These are phyloP conservation scores for Calephelis nemesis DNA, from an alignment of 1,140 invertebrate species.

Conservation along the genomic window DNA sequence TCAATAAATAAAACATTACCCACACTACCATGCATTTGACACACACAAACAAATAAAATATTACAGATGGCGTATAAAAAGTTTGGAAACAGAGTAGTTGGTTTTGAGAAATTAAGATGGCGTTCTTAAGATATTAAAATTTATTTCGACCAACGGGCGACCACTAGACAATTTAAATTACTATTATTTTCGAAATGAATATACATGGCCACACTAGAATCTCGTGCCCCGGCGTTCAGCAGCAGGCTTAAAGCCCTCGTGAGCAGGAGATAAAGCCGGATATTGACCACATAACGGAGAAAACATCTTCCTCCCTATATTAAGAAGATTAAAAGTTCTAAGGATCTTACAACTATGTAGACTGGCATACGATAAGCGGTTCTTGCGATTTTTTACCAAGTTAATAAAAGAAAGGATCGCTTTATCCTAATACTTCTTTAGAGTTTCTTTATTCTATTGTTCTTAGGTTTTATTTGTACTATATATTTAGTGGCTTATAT, in stretches of 20 bases:
- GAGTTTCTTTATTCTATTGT: not conserved
- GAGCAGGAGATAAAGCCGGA: conserved; percentile 28
- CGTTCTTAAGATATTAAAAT: too few relatives aligned
- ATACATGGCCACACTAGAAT: conserved; percentile 25
- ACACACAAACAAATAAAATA: too few relatives aligned
- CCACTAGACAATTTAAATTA: too few relatives aligned
- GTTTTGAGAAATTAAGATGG: too few relatives aligned
- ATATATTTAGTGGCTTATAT: too few relatives aligned
- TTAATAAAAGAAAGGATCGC: not conserved
- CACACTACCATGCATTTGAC: too few relatives aligned
- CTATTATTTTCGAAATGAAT: not conserved
- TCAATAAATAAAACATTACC: too few relatives aligned
- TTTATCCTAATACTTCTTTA: not conserved
- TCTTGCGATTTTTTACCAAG: not conserved
- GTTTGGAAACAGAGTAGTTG: too few relatives aligned
- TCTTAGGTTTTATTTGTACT: too few relatives aligned
- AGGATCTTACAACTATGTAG: conserved; percentile 3
- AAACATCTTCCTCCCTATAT: conserved; percentile 15
- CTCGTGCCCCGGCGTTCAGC: conserved; percentile 33
- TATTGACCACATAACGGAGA: conserved; percentile 18
- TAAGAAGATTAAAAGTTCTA: conserved; percentile 15
- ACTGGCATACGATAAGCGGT: not conserved
- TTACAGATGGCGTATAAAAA: too few relatives aligned
- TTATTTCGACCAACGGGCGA: too few relatives aligned
- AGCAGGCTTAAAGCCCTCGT: conserved; percentile 38